These are phyloP conservation scores for Syngnathus rostellatus DNA, from an alignment of 2,797 vertebrate species.

Conservation along the genomic window DNA sequence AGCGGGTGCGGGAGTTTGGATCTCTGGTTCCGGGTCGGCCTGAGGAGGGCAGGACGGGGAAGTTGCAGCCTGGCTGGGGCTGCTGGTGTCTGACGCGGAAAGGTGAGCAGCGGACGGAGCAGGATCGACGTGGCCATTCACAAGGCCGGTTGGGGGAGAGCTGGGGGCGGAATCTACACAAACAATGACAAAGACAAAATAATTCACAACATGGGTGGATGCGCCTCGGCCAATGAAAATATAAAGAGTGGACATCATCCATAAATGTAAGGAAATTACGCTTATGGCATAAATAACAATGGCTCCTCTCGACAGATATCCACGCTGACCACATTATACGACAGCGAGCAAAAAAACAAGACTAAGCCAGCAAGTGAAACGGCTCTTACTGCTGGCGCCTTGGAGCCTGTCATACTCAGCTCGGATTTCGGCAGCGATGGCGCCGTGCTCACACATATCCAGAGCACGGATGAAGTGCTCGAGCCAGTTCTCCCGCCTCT, in stretches of 20 bases:
- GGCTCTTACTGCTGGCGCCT: neutral
- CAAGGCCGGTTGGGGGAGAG: slow-evolving; percentile 26
- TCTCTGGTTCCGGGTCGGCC: neutral
- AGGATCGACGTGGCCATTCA: slow-evolving; percentile 42
- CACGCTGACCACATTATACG: no score
- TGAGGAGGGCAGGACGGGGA: slow-evolving; percentile 12
- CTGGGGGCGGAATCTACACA: slow-evolving; percentile 33
- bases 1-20: neutral
- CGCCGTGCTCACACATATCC: slow-evolving; percentile 32
- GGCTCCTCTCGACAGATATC: neutral
- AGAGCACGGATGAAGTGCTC: slow-evolving; percentile 64
- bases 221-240: no score
- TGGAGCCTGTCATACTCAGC: slow-evolving; percentile 11
- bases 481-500: slow-evolving; percentile 65
- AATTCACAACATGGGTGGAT: neutral
- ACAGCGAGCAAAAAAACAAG: neutral
- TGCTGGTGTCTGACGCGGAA: slow-evolving; percentile 23
- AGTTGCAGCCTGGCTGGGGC: slow-evolving; percentile 7
- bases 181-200: neutral
- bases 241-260: no score
- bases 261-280: no score
- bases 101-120: slow-evolving; percentile 26
- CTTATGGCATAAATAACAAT: no score
- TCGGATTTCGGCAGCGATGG: slow-evolving; percentile 50
- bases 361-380: neutral